These are phyloP conservation scores for Idris sp. DNA, from an alignment of 1,140 invertebrate genomes.

Conservation along the genomic window DNA sequence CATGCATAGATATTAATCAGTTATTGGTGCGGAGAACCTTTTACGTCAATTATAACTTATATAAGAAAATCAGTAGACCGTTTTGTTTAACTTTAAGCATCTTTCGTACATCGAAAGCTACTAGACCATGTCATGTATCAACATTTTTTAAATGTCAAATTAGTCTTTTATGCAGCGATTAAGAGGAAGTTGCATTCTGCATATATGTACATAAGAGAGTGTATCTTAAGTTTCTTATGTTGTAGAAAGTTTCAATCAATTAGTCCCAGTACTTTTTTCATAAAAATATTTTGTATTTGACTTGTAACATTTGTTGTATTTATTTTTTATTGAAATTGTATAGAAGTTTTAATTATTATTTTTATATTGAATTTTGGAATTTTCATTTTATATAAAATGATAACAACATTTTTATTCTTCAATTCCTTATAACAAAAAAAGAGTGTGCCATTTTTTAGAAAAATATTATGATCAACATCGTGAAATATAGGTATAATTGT, in stretches of 20 bases:
- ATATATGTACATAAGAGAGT: conserved; percentile 21
- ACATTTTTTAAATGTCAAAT: conserved; percentile 55
- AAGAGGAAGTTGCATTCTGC: conserved; percentile 42
- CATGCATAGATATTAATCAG: conserved; percentile 49
- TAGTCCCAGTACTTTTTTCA: conserved; percentile 22
- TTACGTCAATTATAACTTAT: conserved; percentile 60
- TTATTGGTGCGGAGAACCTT: conserved; percentile 48
- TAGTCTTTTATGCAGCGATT: conserved; percentile 33
- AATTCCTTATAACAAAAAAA: too few relatives aligned
- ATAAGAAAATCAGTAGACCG: conserved; percentile 54
- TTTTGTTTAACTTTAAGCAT: conserved; percentile 49
- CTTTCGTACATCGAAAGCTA: conserved; percentile 48
- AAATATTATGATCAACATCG: too few relatives aligned
- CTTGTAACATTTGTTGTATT: too few relatives aligned
- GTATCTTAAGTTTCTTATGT: conserved; percentile 30
- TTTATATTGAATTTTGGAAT: too few relatives aligned
- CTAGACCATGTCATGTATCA: conserved; percentile 51
- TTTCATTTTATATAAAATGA: too few relatives aligned
- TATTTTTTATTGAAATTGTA: too few relatives aligned
- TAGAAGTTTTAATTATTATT: too few relatives aligned
- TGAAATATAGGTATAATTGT: too few relatives aligned
- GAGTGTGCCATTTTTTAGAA: too few relatives aligned
- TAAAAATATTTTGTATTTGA: conserved; percentile 10
- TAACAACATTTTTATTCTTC: too few relatives aligned
- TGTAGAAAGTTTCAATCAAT: conserved; percentile 45